phyloP scores from a whole-genome alignment of 2,888 invertebrate species.

The Copidosoma aretas region DNA sequence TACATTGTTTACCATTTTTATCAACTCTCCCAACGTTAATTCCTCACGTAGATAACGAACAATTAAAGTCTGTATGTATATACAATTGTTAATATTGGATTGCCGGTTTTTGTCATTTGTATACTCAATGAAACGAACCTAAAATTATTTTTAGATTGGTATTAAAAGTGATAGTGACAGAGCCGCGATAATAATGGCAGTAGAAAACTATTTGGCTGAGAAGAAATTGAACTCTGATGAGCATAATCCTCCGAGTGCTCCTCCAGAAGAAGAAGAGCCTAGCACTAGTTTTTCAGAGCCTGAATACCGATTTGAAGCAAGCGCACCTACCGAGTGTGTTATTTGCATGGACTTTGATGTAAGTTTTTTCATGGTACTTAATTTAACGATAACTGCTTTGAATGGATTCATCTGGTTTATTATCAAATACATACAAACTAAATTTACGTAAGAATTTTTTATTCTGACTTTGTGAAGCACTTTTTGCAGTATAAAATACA shows the following conservation, averaged over 20 bases:
- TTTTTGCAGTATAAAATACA: constrained; percentile 6
- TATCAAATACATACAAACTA: too few species aligned
- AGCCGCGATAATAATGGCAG: constrained; percentile 69
- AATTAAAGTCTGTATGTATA: constrained; percentile 64
- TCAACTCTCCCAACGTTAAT: constrained; percentile 64
- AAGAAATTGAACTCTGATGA: constrained; percentile 50
- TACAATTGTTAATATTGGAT: neutral
- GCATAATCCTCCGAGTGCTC: constrained; percentile 51
- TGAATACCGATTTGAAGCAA: constrained; percentile 43
- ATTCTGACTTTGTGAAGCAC: too few species aligned
- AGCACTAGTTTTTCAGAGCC: constrained; percentile 52
- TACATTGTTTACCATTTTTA: constrained; percentile 79
- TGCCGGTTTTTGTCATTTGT: constrained; percentile 2
- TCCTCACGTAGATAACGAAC: constrained; percentile 65
- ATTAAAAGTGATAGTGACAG: constrained; percentile 65
- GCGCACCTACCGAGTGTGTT: constrained; percentile 75
- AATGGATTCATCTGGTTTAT: constrained; percentile 14
- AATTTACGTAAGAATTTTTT: too few species aligned
- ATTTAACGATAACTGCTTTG: too few species aligned
- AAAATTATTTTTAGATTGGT: constrained; percentile 51
- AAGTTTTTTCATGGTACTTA: too few species aligned
- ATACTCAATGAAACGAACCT: neutral
- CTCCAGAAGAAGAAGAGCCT: constrained; percentile 51
- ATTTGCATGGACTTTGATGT: constrained; percentile 81
- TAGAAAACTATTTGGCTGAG: constrained; percentile 65